Conservation (phyloP, 2,888 invertebrate genomes). For the Drosophila subquinaria region DNA sequence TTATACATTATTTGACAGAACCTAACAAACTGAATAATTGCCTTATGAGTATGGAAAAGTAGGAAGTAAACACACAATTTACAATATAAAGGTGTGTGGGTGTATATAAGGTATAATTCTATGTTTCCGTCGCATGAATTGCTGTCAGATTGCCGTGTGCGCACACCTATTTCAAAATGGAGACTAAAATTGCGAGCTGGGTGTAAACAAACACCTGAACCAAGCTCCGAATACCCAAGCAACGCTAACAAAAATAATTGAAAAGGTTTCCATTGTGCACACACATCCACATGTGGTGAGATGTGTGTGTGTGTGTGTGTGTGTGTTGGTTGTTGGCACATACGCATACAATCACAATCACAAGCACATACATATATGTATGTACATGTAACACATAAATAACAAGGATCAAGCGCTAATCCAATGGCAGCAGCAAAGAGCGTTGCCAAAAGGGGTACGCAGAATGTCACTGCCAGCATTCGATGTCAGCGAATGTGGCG, state of each 20-base stretch:
- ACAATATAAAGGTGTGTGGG: neutral
- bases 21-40: neutral
- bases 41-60: neutral
- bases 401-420: slow-evolving; percentile 75
- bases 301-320: neutral
- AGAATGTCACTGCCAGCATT: slow-evolving; percentile 56
- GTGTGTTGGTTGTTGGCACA: slow-evolving; percentile 10
- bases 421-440: slow-evolving; percentile 54
- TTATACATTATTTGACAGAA: neutral
- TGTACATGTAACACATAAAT: slow-evolving; percentile 64
- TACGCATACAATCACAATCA: slow-evolving; percentile 4
- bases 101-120: neutral
- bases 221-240: slow-evolving; percentile 27
- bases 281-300: slow-evolving; percentile 35
- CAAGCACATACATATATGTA: slow-evolving; percentile 4
- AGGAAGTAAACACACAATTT: slow-evolving; percentile 9
- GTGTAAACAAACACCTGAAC: slow-evolving; percentile 39
- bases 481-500: slow-evolving; percentile 69
- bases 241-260: slow-evolving; percentile 68
- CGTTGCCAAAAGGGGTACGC: slow-evolving; percentile 57
- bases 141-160: slow-evolving; percentile 35
- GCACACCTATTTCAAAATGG: slow-evolving; percentile 23
- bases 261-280: slow-evolving; percentile 71
- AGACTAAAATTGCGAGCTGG: slow-evolving; percentile 24
- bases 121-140: slow-evolving; percentile 17